Evolutionary conservation across 2,113 vertebrate genomes (phyloP).

Genomic region (Erinaceus europaeus): DNA sequence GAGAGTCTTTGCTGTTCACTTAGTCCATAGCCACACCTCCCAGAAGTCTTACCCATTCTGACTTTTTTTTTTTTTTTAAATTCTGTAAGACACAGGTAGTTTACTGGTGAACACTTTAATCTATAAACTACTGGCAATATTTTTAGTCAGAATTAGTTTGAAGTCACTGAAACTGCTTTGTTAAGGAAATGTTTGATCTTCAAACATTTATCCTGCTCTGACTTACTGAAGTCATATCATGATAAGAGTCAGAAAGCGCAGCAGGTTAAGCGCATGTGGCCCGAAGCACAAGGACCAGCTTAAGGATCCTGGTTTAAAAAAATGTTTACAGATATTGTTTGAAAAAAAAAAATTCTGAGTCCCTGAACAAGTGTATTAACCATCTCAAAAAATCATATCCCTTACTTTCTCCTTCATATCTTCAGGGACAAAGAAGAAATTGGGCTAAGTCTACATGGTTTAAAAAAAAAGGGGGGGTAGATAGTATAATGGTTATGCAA

Average conservation of each 20-base stretch:
- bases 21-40: no score
- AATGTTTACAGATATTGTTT: neutral
- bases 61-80: no score
- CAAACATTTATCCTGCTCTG: neutral
- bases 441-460: neutral
- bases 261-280: no score
- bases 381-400: neutral
- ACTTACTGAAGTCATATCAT: neutral
- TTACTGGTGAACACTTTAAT: conserved; percentile 10
- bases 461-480: no score
- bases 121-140: neutral
- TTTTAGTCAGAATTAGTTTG: conserved; percentile 23
- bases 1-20: no score
- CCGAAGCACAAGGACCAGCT: no score
- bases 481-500: no score
- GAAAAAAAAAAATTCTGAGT: neutral
- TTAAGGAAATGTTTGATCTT: conserved; percentile 8
- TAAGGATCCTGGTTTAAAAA: no score
- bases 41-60: no score
- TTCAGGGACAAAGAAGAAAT: neutral
- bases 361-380: neutral
- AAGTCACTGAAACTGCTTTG: neutral
- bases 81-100: neutral
- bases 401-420: neutral
- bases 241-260: neutral